These are phyloP conservation scores for Pachliopta kotzebuea DNA, from an alignment of 2,888 invertebrate species.

Conservation along the genomic window DNA sequence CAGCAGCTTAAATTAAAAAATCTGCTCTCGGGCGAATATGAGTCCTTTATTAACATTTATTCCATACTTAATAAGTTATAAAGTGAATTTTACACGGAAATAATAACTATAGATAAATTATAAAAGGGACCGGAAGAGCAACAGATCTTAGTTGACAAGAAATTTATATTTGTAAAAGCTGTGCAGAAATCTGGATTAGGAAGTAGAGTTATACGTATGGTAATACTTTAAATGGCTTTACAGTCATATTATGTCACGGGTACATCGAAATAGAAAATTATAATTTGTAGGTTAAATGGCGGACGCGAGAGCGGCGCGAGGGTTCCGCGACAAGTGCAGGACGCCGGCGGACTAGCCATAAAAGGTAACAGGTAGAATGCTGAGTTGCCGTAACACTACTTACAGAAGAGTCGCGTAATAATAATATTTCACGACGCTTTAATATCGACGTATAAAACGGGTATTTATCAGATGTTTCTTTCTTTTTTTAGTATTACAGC, in stretches of 20 bases:
- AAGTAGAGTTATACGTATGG: too few species aligned
- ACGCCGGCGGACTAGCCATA: constrained; percentile 48
- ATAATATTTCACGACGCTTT: constrained; percentile 1
- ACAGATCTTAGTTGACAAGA: too few species aligned
- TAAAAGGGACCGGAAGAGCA: too few species aligned
- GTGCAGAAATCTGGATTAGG: too few species aligned
- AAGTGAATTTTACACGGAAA: too few species aligned
- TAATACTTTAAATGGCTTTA: background rate
- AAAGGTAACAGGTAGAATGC: constrained; percentile 67
- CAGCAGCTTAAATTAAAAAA: constrained; percentile 31
- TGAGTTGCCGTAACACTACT: constrained; percentile 42
- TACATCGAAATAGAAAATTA: constrained; percentile 37
- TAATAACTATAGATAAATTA: too few species aligned
- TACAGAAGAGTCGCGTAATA: constrained; percentile 35
- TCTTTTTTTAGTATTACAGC: background rate
- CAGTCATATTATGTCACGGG: background rate
- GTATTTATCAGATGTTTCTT: background rate
- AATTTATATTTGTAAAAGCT: too few species aligned
- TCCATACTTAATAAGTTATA: background rate
- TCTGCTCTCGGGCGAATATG: constrained; percentile 9
- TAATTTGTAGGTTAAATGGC: constrained; percentile 56
- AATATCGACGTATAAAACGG: background rate
- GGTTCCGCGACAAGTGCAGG: constrained; percentile 50
- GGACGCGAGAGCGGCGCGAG: constrained; percentile 43
- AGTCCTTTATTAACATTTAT: background rate